Conservation (phyloP, 2,797 vertebrate genomes). For the Aulostomus chinensis region DNA sequence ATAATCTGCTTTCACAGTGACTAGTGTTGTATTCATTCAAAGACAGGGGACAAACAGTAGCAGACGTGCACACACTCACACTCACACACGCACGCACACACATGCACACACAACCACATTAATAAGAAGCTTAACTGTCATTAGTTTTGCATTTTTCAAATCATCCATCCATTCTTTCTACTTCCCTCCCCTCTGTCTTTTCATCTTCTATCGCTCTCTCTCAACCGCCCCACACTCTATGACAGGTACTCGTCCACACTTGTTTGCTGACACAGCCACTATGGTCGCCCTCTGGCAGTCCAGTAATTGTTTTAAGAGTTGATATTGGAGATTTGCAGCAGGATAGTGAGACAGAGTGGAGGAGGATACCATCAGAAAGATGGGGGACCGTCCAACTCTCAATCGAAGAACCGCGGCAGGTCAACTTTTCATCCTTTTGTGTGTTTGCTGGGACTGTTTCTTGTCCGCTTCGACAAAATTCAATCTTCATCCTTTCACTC, state of each 20-base stretch:
- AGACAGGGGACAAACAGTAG: constrained; percentile 38
- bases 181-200: background rate
- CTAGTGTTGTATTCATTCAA: constrained; percentile 56
- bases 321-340: constrained; percentile 44
- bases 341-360: constrained; percentile 8
- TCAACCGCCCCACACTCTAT: constrained; percentile 9
- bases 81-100: background rate
- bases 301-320: constrained; percentile 71
- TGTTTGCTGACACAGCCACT: constrained; percentile 63
- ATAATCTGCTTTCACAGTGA: constrained; percentile 77
- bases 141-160: constrained; percentile 72
- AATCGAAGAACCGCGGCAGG: constrained; percentile 46
- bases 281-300: constrained; percentile 49
- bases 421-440: constrained; percentile 69
- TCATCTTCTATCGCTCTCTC: constrained; percentile 5
- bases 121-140: constrained; percentile 70
- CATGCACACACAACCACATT: constrained; percentile 42
- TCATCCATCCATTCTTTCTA: constrained; percentile 41
- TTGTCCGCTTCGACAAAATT: constrained; percentile 60
- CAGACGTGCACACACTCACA: background rate
- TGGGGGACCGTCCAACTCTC: constrained; percentile 40
- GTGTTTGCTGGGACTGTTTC: constrained; percentile 54
- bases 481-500: constrained; percentile 69
- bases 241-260: constrained; percentile 51
- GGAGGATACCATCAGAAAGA: constrained; percentile 35